Conservation (phyloP, 2,888 invertebrate genomes). For the Aplocera efformata region DNA sequence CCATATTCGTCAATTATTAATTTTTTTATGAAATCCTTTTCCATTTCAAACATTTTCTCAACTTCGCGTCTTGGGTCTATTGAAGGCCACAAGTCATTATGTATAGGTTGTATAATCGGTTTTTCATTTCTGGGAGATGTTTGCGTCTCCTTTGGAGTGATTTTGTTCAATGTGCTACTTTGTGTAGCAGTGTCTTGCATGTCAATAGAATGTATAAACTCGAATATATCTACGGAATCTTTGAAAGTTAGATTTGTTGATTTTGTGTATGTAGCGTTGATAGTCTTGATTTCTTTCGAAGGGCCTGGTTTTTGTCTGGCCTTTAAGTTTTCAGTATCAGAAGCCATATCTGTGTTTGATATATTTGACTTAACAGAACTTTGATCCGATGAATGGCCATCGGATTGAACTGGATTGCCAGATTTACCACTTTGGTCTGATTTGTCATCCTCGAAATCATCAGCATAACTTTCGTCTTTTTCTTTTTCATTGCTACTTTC, state of each 20-base stretch:
- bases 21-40: constrained; percentile 70
- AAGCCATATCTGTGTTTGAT: constrained; percentile 12
- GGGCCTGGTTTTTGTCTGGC: constrained; percentile 22
- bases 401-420: constrained; percentile 4
- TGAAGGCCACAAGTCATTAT: constrained; percentile 62
- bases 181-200: constrained; percentile 70
- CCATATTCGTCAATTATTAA: constrained; percentile 68
- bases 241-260: constrained; percentile 59
- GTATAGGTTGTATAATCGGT: constrained; percentile 54
- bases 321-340: constrained; percentile 18
- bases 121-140: constrained; percentile 59
- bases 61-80: constrained; percentile 60
- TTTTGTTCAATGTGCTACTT: constrained; percentile 51
- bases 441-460: constrained; percentile 74
- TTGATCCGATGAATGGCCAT: constrained; percentile 18
- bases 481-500: constrained; percentile 35
- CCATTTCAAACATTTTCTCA: constrained; percentile 62
- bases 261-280: constrained; percentile 51
- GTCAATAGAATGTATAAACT: constrained; percentile 64
- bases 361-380: constrained; percentile 18
- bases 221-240: constrained; percentile 64
- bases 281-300: constrained; percentile 32
- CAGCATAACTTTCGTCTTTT: constrained; percentile 61
- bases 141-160: constrained; percentile 68
- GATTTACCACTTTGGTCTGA: constrained; percentile 40